Evolutionary conservation across 2,113 vertebrate species (phyloP).

Genomic region (Lethenteron reissneri): DNA sequence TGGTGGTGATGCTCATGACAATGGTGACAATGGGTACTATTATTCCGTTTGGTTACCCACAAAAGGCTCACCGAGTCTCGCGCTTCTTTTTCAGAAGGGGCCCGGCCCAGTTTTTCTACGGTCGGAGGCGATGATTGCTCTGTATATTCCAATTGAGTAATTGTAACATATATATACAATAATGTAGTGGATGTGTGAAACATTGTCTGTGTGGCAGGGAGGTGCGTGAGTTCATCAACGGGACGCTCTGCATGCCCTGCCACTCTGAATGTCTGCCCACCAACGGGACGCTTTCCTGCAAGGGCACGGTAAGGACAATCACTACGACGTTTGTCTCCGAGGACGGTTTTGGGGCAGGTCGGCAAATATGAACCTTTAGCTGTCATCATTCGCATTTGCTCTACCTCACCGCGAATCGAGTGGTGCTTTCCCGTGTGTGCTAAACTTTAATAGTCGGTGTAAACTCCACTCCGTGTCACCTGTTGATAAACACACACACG

Average conservation of each 20-base stretch:
- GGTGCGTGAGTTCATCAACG: slow-evolving; percentile 61
- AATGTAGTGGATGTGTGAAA: background rate
- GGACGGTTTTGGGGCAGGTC: background rate
- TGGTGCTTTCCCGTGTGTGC: background rate
- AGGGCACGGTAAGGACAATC: slow-evolving; percentile 44
- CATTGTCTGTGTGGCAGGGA: slow-evolving; percentile 34
- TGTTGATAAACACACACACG: background rate
- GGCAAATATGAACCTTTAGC: background rate
- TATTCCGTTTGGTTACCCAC: background rate
- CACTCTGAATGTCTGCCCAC: slow-evolving; percentile 75
- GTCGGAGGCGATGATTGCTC: background rate
- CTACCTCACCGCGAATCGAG: background rate
- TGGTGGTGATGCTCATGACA: no score
- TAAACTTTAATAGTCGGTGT: background rate
- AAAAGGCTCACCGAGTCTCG: background rate
- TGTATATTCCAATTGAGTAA: background rate
- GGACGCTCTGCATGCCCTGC: slow-evolving; percentile 63
- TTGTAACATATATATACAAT: background rate
- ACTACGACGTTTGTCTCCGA: background rate
- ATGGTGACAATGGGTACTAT: background rate
- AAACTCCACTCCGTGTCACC: background rate
- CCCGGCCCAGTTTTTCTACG: background rate
- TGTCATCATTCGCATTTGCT: background rate
- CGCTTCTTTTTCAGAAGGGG: background rate
- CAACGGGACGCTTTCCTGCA: slow-evolving; percentile 50